These are phyloP conservation scores for Hyposoter didymator DNA, from an alignment of 2,888 invertebrate genomes.

Conservation along the genomic window DNA sequence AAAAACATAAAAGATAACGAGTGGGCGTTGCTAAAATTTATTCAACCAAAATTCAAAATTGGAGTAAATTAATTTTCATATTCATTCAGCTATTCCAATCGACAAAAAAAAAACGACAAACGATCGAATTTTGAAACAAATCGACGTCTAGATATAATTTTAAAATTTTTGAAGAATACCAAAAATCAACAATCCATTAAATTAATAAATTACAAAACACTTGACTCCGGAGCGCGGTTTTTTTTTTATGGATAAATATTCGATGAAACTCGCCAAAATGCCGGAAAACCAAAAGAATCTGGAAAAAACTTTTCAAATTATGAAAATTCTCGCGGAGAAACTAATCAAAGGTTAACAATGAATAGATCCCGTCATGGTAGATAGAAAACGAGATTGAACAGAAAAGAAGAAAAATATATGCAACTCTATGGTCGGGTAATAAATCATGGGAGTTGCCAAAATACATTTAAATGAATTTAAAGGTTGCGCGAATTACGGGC, in stretches of 20 bases:
- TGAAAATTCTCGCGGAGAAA: too few relatives aligned
- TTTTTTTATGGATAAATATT: too few relatives aligned
- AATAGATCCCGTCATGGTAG: not conserved
- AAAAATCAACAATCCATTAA: too few relatives aligned
- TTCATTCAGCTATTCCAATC: too few relatives aligned
- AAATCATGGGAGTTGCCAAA: slow-evolving; percentile 47
- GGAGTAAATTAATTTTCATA: not conserved
- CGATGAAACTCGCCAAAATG: too few relatives aligned
- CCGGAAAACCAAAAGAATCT: too few relatives aligned
- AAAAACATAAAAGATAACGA: slow-evolving; percentile 18
- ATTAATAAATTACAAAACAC: too few relatives aligned
- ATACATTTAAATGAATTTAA: slow-evolving; percentile 61
- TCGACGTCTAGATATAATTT: not conserved
- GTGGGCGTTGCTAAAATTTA: not conserved
- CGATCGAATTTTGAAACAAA: not conserved
- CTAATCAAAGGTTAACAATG: too few relatives aligned
- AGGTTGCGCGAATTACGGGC: slow-evolving; percentile 44
- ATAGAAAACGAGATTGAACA: not conserved
- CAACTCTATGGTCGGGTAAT: not conserved
- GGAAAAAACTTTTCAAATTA: too few relatives aligned
- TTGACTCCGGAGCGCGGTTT: too few relatives aligned
- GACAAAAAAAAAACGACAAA: too few relatives aligned
- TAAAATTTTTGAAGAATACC: not conserved
- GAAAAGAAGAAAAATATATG: not conserved
- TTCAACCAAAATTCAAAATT: not conserved